These are phyloP conservation scores for Hydriomena furcata DNA, from an alignment of 2,888 invertebrate genomes.

Conservation along the genomic window DNA sequence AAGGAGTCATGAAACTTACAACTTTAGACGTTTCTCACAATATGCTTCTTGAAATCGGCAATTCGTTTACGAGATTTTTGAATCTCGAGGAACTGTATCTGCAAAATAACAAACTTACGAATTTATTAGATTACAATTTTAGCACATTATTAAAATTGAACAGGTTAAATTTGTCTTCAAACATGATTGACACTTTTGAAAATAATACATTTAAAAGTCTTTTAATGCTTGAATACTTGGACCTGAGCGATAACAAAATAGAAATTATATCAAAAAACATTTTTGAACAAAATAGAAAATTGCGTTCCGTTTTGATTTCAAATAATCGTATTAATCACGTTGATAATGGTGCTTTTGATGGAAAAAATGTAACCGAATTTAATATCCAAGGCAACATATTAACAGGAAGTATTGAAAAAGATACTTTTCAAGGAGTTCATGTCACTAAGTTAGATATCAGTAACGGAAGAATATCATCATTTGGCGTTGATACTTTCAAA, in stretches of 20 bases:
- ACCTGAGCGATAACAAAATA: slow-evolving; percentile 28
- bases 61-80: slow-evolving; percentile 20
- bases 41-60: slow-evolving; percentile 17
- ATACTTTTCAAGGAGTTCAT: slow-evolving; percentile 28
- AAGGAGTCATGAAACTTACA: slow-evolving; percentile 17
- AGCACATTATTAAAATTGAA: slow-evolving; percentile 4
- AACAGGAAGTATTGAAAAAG: slow-evolving; percentile 14
- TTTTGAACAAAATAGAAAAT: slow-evolving; percentile 18
- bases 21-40: slow-evolving; percentile 22
- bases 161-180: slow-evolving; percentile 21
- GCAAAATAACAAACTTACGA: slow-evolving; percentile 19
- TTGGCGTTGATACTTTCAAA: slow-evolving; percentile 21
- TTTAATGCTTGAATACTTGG: slow-evolving; percentile 16
- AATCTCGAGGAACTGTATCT: slow-evolving; percentile 17
- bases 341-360: slow-evolving; percentile 23
- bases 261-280: slow-evolving; percentile 13
- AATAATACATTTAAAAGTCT: slow-evolving; percentile 16
- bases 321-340: slow-evolving; percentile 24
- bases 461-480: slow-evolving; percentile 18
- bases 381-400: slow-evolving; percentile 21
- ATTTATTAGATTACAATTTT: slow-evolving; percentile 13
- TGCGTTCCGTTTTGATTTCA: slow-evolving; percentile 18
- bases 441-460: slow-evolving; percentile 24
- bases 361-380: slow-evolving; percentile 23
- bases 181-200: slow-evolving; percentile 14